A percentile compares a stretch with the other conserved stretches of the same genome.
phyloP scores from a whole-genome alignment of 2,113 vertebrate species.

The Perca fluviatilis region DNA sequence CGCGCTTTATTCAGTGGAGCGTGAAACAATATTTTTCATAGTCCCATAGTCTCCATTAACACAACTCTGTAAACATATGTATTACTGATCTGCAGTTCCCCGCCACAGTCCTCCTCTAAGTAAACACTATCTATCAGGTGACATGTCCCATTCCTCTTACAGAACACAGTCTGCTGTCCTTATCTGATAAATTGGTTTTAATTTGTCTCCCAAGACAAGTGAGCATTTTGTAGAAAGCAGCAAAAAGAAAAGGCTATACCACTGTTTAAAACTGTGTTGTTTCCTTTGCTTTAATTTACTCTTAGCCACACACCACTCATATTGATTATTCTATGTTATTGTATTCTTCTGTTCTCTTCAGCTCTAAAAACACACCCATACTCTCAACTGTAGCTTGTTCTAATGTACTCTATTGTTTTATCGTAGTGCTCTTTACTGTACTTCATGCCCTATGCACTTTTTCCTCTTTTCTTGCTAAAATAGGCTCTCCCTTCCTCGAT shows the following conservation, averaged over 20 bases:
- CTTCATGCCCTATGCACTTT: neutral
- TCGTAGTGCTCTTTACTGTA: no score
- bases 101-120: constrained; percentile 8
- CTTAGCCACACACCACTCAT: neutral
- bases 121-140: constrained; percentile 19
- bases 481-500: neutral
- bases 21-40: constrained; percentile 41
- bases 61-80: constrained; percentile 45
- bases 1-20: constrained; percentile 31
- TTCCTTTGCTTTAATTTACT: constrained; percentile 13
- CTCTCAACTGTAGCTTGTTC: neutral
- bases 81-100: constrained; percentile 24
- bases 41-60: constrained; percentile 15
- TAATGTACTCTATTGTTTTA: neutral
- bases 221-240: constrained; percentile 22
- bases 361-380: neutral
- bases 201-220: constrained; percentile 53
- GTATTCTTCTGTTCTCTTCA: constrained; percentile 11
- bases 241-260: constrained; percentile 26
- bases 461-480: constrained; percentile 1
- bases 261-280: constrained; percentile 20
- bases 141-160: constrained; percentile 32
- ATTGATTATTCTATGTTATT: constrained; percentile 17
- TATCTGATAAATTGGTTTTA: constrained; percentile 53
- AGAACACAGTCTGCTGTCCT: neutral